phyloP scores from a whole-genome alignment of 2,113 vertebrate species.

The Atlantisia rogersi region DNA sequence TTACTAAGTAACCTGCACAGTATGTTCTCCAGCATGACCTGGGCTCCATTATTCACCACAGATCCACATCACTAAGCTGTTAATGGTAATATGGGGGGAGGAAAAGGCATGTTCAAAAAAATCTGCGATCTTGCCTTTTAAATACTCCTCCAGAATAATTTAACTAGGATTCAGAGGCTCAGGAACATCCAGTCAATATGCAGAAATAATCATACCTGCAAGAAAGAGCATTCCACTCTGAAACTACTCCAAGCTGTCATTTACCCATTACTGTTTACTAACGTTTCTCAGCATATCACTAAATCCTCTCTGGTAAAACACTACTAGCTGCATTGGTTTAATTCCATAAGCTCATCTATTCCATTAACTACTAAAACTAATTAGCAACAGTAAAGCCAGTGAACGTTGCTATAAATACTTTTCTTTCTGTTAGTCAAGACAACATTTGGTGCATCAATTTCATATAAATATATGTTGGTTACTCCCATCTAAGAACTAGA shows the following conservation, averaged over 20 bases:
- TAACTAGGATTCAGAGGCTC: not conserved
- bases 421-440: not conserved
- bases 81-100: fast-evolving
- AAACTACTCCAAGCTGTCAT: not conserved
- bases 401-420: not conserved
- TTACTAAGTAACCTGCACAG: not conserved
- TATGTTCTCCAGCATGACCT: not conserved
- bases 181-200: not conserved
- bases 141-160: not conserved
- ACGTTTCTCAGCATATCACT: not conserved
- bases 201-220: not conserved
- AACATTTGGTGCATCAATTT: not conserved
- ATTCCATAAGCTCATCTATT: not conserved
- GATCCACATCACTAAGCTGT: not conserved
- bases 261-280: not conserved
- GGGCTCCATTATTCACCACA: not conserved
- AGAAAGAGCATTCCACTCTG: not conserved
- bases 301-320: not conserved
- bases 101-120: not conserved
- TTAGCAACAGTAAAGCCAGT: not conserved
- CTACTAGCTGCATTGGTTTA: not conserved
- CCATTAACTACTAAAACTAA: not conserved
- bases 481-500: not conserved
- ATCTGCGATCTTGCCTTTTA: not conserved
- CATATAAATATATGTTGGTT: not conserved